Percentiles rank a stretch among this genome's conserved stretches.
These are phyloP conservation scores for Acipenser oxyrinchus DNA, from an alignment of 2,797 vertebrate genomes.

Conservation along the genomic window DNA sequence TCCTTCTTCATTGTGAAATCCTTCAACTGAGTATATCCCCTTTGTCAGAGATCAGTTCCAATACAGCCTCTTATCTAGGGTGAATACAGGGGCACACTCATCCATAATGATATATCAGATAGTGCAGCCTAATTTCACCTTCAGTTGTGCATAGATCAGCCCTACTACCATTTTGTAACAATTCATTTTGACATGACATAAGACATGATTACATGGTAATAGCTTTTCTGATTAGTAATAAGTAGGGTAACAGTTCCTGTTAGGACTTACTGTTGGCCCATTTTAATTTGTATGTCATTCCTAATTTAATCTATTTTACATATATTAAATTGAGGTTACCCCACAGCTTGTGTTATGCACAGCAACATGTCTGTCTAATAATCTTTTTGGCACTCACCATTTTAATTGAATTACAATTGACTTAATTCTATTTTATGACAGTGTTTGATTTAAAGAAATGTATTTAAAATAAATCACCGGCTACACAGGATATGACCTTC, in stretches of 20 bases:
- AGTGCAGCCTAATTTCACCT: conserved; percentile 19
- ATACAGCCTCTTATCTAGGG: conserved; percentile 6
- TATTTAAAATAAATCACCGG: conserved; percentile 42
- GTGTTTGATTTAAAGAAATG: conserved; percentile 48
- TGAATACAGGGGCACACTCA: conserved; percentile 23
- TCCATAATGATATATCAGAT: conserved; percentile 24
- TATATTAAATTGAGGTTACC: conserved; percentile 48
- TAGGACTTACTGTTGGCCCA: conserved; percentile 11
- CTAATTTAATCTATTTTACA: conserved; percentile 33
- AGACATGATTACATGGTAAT: conserved; percentile 33
- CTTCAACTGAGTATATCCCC: neutral
- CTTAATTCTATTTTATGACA: conserved; percentile 60
- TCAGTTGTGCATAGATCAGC: conserved; percentile 27
- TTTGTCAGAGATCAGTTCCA: neutral
- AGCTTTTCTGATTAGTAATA: conserved; percentile 24
- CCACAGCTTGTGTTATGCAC: conserved; percentile 38
- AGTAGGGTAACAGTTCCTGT: conserved; percentile 14
- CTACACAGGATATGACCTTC: neutral
- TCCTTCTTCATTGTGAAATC: conserved; percentile 10
- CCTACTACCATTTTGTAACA: conserved; percentile 26
- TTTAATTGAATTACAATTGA: conserved; percentile 62
- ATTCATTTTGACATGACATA: conserved; percentile 27
- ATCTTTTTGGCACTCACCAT: conserved; percentile 51
- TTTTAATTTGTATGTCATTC: conserved; percentile 21
- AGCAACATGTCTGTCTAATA: conserved; percentile 40